Evolutionary conservation across 2,113 vertebrate species (phyloP).

Genomic region (Cairina moschata): DNA sequence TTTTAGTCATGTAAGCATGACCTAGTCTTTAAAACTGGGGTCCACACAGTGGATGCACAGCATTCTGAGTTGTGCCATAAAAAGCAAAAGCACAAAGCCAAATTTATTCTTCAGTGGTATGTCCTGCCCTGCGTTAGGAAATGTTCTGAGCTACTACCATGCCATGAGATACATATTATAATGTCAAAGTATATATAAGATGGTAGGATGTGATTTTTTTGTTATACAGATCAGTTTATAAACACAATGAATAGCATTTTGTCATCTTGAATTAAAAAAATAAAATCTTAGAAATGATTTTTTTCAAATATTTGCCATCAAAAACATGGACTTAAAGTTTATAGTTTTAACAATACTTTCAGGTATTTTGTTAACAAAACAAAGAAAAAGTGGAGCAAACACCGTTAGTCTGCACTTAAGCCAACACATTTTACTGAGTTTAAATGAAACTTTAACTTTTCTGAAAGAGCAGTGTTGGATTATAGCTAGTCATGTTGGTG

Average conservation of each 20-base stretch:
- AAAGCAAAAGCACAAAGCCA: neutral
- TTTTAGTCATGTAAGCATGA: neutral
- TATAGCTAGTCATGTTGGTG: neutral
- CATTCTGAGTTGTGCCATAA: neutral
- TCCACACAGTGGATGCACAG: neutral
- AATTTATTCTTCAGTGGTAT: neutral
- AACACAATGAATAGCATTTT: neutral
- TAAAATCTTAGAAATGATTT: neutral
- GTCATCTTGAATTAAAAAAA: neutral
- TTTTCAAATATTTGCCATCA: neutral
- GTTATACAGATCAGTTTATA: neutral
- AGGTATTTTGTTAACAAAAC: neutral
- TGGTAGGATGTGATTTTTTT: neutral
- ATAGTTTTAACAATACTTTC: neutral
- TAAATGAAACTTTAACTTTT: neutral
- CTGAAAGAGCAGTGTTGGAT: neutral
- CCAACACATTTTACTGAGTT: neutral
- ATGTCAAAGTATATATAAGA: neutral
- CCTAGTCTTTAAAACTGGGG: neutral
- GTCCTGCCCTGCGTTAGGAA: neutral
- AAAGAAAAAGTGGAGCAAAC: neutral
- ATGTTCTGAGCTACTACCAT: neutral
- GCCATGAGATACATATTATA: rapidly evolving
- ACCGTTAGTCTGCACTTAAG: neutral
- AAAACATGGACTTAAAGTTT: neutral